A percentile compares a stretch with the other conserved stretches of the same genome.
These are phyloP conservation scores for Syngnathus rostellatus DNA, from an alignment of 2,797 vertebrate species.

Conservation along the genomic window DNA sequence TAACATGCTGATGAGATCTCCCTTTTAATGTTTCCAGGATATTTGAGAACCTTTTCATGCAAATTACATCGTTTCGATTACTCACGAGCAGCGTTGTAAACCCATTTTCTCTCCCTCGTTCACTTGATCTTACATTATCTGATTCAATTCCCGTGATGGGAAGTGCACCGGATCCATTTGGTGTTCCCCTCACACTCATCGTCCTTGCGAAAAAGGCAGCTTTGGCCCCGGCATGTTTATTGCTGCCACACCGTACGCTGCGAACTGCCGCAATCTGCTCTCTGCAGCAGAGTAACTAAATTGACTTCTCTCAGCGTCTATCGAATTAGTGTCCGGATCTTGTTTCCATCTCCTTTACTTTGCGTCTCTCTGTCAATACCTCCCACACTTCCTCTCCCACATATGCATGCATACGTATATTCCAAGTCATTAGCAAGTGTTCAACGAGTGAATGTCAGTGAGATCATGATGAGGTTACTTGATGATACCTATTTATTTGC, in stretches of 20 bases:
- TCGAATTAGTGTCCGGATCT: slow-evolving; percentile 60
- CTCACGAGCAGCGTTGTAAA: slow-evolving; percentile 19
- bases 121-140: slow-evolving; percentile 34
- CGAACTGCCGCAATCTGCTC: slow-evolving; percentile 57
- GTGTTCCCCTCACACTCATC: slow-evolving; percentile 33
- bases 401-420: background rate
- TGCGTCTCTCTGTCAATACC: slow-evolving; percentile 42
- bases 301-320: slow-evolving; percentile 62
- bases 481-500: no score
- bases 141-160: slow-evolving; percentile 39
- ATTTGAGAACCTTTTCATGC: slow-evolving; percentile 22
- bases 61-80: slow-evolving; percentile 38
- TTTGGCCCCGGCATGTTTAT: slow-evolving; percentile 41
- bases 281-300: slow-evolving; percentile 64
- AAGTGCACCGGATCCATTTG: slow-evolving; percentile 51
- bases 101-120: slow-evolving; percentile 30
- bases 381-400: slow-evolving; percentile 7
- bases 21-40: background rate
- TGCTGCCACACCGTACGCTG: slow-evolving; percentile 26
- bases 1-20: background rate
- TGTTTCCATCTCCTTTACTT: slow-evolving; percentile 56
- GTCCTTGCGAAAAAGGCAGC: slow-evolving; percentile 39
- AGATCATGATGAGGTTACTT: slow-evolving; percentile 28
- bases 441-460: slow-evolving; percentile 51
- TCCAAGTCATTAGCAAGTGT: slow-evolving; percentile 30